Base-by-base conservation (phyloP, 2,797 vertebrate genomes). In the Coreius guichenoti region DNA sequence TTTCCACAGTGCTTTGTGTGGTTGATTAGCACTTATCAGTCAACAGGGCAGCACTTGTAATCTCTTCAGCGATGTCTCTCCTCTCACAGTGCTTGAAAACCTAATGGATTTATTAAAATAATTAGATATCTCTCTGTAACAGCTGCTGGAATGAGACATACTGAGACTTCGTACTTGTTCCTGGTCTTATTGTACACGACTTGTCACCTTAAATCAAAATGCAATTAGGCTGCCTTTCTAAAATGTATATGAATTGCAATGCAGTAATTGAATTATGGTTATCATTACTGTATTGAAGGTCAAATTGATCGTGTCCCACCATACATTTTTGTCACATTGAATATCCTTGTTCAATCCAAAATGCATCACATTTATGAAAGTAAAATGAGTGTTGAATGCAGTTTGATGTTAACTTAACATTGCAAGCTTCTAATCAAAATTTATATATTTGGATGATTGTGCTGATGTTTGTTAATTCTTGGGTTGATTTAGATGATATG, bases 11-110 rank as follows among this genome's bases (percentile, higher is more conserved):
- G 14, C 67, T 65, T 77, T 45, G 78, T 33, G 47, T 75, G 65
- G 69, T 43, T 51, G 84, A 82, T 86, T 68, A 61, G 63, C 58
- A 58, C 56, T 79, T 80, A 58, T 88, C 87, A 83, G 73, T 87
- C 78, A 87, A 63, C 61, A 79, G 58, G 49, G 70, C 82, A 68
- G 81, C 81, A 33, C 67, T 81, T 69, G 69, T 76, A 45, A 83
- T 83, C 56, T 81, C 79, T 73, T 29, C 77, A 79, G 78, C 26
- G 17, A 69, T 45, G n/a, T 43, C 69, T 61, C 11, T 72, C 68
- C 36, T 58, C 23, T 6, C 54, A 16, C 68, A 56, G 26, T 23
- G 12, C 80, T 61, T 58, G 36, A 47, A 58, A 56, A 61, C 67
- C 49, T 21, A 43, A 29, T 14, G 17, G 26, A 31, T 73, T 73